A percentile compares a stretch with the other conserved stretches of the same genome.
Evolutionary conservation across 2,797 vertebrate genomes (phyloP).

Genomic region (Novumbra hubbsi): DNA sequence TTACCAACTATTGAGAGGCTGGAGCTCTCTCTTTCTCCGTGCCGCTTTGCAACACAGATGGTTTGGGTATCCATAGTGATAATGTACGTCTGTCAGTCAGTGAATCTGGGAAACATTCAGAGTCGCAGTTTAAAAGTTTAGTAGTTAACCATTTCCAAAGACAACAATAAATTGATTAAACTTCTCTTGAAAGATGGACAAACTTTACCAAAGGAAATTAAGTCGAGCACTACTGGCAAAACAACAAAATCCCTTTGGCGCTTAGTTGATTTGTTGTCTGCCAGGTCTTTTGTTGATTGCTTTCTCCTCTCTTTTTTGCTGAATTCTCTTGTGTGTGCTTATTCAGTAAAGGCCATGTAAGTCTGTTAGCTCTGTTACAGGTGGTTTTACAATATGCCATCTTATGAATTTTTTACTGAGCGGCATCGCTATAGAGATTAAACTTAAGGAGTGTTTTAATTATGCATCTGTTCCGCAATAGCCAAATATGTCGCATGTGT

Average conservation of each 20-base stretch:
- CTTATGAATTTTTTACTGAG: background rate
- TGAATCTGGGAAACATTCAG: conserved; percentile 30
- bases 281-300: background rate
- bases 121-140: conserved; percentile 11
- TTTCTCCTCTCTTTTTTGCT: background rate
- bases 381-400: background rate
- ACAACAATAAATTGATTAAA: conserved; percentile 2
- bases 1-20: conserved; percentile 59
- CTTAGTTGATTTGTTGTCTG: conserved; percentile 5
- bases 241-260: background rate
- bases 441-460: too few relatives aligned
- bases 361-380: background rate
- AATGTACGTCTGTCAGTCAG: conserved; percentile 40
- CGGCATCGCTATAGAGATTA: too few relatives aligned
- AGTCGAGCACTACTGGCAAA: background rate
- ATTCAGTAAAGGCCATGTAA: background rate
- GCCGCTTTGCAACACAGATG: conserved; percentile 58
- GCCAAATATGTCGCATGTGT: too few relatives aligned
- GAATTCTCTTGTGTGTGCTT: background rate
- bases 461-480: too few relatives aligned
- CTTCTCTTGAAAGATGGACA: background rate
- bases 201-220: background rate
- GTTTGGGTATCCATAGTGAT: conserved; percentile 58
- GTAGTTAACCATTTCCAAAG: conserved; percentile 27
- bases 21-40: conserved; percentile 42